Evolutionary conservation across 2,797 vertebrate species (phyloP), one percentile per base, ranked within the genome.

Genomic region (Acanthopagrus latus): DNA sequence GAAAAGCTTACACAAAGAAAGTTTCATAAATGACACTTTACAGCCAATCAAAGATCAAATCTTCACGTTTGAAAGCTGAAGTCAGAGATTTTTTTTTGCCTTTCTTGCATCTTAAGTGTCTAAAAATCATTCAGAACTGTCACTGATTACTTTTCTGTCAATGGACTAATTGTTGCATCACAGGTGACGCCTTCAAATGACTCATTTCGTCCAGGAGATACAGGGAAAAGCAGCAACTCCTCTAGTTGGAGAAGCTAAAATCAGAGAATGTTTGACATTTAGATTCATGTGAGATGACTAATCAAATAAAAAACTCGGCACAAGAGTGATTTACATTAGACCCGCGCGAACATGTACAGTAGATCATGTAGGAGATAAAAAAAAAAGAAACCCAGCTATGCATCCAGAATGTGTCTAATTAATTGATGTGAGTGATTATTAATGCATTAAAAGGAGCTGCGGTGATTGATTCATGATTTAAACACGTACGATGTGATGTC

Each of bases 381-480:
- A 25, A 12, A 11, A 25, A 12, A 52, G 20, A 2, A 18, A 23
- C n/a, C 10, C 14, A 54, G 56, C 57, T 73, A 1, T 56, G 14
- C 44, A 47, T 52, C 46, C 29, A 66, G 38, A 71, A 62, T 33
- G 21, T 60, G 59, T 76, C 38, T 16, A 7, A 58, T 52, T 47
- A 59, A 72, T 56, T 25, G 9, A 57, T 63, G 57, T 33, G 13
- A 18, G 3, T 8, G 11, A 60, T 76, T 14, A 67, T 82, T 76
- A 59, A 84, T 88, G 47, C 48, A 84, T 56, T 17, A 48, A 57
- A 48, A 57, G 33, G 29, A 23, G 14, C 54, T 23, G 20, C 51
- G 33, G 43, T 25, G 18, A 69, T 76, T 47, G 58, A 75, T 71
- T 47, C 41, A 74, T 48, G 68, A 81, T 87, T 69, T 33, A 72